These are phyloP conservation scores for Drosophila dives DNA, from an alignment of 2,888 invertebrate species.

Conservation along the genomic window DNA sequence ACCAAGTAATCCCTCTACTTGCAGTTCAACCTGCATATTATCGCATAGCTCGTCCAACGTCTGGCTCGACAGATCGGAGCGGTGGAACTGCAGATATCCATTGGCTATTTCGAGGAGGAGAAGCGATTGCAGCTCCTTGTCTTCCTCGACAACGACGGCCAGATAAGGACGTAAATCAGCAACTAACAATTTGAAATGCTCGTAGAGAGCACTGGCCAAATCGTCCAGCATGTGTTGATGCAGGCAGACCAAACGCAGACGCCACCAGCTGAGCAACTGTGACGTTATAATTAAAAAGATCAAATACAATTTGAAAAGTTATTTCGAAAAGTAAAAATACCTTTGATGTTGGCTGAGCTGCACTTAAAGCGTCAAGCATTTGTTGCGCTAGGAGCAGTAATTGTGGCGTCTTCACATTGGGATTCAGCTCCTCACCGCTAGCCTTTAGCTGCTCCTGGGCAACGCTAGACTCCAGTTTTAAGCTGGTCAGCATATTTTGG, in stretches of 20 bases:
- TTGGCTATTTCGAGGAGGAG: conserved; percentile 87
- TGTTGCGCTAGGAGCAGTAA: conserved; percentile 83
- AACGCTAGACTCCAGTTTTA: conserved; percentile 40
- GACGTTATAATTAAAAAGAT: neutral
- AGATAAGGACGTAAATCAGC: conserved; percentile 64
- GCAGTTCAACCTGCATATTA: conserved; percentile 88
- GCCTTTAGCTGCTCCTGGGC: conserved; percentile 77
- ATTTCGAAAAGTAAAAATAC: conserved; percentile 32
- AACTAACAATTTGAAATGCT: conserved; percentile 74
- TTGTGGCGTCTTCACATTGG: conserved; percentile 87
- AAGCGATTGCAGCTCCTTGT: conserved; percentile 84
- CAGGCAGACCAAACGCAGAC: conserved; percentile 89
- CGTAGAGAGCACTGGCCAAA: conserved; percentile 88
- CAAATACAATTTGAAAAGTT: neutral
- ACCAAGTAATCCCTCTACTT: conserved; percentile 91
- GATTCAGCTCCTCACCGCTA: conserved; percentile 88
- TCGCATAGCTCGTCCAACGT: conserved; percentile 88
- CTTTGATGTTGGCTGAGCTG: conserved; percentile 74
- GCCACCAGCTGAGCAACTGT: conserved; percentile 87
- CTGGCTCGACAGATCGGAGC: conserved; percentile 89
- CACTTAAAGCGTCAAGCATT: conserved; percentile 83
- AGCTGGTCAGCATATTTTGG: conserved; percentile 39
- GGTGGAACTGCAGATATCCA: conserved; percentile 90
- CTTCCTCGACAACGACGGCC: conserved; percentile 75
- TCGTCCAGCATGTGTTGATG: conserved; percentile 93